Evolutionary conservation across 2,888 invertebrate species (phyloP).

Genomic region (Zygogramma bicolorata): DNA sequence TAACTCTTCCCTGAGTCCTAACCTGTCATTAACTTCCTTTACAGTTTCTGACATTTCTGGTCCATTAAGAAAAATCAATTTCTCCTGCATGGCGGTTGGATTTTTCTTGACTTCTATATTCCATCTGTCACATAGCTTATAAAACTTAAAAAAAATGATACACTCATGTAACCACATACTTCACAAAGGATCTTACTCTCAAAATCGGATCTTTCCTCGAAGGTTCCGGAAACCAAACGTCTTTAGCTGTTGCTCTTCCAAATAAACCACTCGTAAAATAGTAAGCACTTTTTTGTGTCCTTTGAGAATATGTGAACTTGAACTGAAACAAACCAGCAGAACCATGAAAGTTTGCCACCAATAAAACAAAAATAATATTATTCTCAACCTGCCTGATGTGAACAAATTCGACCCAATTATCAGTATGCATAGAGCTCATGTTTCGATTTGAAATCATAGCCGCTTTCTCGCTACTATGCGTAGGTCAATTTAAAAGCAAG

Average conservation of each 20-base stretch:
- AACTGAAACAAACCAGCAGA: constrained; percentile 70
- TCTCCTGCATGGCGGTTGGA: constrained; percentile 54
- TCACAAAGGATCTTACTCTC: constrained; percentile 55
- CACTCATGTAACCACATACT: neutral
- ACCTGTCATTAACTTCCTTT: constrained; percentile 71
- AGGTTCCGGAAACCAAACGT: constrained; percentile 76
- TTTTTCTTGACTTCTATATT: constrained; percentile 59
- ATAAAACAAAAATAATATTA: no score
- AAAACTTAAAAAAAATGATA: no score
- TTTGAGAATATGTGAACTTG: constrained; percentile 81
- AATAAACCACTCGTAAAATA: constrained; percentile 83
- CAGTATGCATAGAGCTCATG: no score
- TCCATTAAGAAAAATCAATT: constrained; percentile 55
- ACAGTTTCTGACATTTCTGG: constrained; percentile 69
- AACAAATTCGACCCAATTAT: no score
- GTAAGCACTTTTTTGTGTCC: constrained; percentile 81
- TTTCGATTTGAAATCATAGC: no score
- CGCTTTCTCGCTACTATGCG: no score
- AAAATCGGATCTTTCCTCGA: constrained; percentile 67
- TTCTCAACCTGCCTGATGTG: no score
- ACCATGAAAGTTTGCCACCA: no score
- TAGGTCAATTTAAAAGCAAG: no score
- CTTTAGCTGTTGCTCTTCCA: constrained; percentile 72
- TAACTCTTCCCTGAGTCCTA: constrained; percentile 55
- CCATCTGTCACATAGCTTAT: constrained; percentile 64